Conservation (phyloP, 2,888 invertebrate genomes). For the Cheilosia vernalis region DNA sequence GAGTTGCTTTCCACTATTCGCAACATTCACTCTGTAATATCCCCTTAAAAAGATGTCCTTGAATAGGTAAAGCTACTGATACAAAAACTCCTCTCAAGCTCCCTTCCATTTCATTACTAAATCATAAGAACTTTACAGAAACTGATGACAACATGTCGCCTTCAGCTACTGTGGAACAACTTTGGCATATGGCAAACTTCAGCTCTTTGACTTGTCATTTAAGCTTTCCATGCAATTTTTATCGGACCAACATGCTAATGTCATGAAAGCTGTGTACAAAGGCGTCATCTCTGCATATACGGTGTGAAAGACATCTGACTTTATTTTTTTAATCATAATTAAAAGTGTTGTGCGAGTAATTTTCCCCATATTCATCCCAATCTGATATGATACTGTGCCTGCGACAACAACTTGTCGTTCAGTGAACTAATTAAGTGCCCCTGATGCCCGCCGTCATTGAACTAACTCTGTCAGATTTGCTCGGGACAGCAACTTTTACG, state of each 20-base stretch:
- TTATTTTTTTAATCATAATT: constrained; percentile 42
- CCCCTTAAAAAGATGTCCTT: too few species aligned
- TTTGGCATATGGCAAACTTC: constrained; percentile 2
- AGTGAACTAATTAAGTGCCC: constrained; percentile 9
- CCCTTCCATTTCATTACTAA: constrained; percentile 17
- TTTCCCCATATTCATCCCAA: neutral
- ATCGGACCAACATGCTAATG: constrained; percentile 10
- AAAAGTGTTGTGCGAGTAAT: constrained; percentile 4
- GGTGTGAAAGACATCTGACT: constrained; percentile 12
- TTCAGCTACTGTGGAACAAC: neutral
- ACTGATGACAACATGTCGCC: neutral
- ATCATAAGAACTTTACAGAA: constrained; percentile 10
- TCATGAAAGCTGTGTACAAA: neutral
- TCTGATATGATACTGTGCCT: neutral
- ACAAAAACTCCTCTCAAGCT: neutral
- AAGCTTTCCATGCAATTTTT: constrained; percentile 31
- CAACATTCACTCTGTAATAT: too few species aligned
- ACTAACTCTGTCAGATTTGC: constrained; percentile 1
- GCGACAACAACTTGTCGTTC: neutral
- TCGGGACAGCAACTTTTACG: neutral
- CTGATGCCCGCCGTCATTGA: neutral
- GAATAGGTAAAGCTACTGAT: neutral
- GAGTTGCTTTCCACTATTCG: too few species aligned
- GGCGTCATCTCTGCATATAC: neutral
- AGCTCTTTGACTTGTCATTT: constrained; percentile 45